Conservation (phyloP, 2,113 vertebrate species). For the Corvus hawaiiensis region DNA sequence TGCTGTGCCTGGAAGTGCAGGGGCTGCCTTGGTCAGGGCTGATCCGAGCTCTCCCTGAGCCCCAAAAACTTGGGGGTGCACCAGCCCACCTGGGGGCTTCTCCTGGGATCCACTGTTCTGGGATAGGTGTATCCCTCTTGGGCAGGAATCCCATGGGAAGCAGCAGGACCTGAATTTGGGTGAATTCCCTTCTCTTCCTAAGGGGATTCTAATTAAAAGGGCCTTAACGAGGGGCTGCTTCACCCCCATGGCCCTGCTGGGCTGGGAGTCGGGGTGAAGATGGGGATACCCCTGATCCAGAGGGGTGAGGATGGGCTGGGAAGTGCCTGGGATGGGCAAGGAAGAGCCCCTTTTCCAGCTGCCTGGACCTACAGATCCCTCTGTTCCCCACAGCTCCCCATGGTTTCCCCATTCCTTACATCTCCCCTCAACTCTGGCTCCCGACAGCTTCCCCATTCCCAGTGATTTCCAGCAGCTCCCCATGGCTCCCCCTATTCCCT, state of each 20-base stretch:
- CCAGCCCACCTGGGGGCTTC: accelerated
- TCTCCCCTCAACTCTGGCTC: neutral
- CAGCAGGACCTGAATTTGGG: neutral
- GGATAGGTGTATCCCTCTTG: too few species aligned
- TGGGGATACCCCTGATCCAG: neutral
- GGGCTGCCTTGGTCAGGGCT: neutral
- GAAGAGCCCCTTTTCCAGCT: neutral
- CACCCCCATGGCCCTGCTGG: neutral
- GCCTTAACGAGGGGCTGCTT: neutral
- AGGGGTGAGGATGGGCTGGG: neutral
- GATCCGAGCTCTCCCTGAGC: neutral
- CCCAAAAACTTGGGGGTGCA: neutral
- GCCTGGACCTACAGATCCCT: neutral
- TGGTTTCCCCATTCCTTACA: neutral
- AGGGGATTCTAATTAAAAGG: accelerated
- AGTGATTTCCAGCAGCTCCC: neutral
- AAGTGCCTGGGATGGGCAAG: neutral
- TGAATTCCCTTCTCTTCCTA: neutral
- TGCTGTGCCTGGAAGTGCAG: neutral
- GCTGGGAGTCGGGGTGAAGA: neutral
- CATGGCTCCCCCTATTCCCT: accelerated
- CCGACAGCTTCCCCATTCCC: neutral
- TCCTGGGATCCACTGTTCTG: neutral
- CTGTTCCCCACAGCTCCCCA: accelerated
- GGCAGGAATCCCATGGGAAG: neutral